Conservation (phyloP, 1,140 invertebrate species). For the Pteromalus puparum region DNA sequence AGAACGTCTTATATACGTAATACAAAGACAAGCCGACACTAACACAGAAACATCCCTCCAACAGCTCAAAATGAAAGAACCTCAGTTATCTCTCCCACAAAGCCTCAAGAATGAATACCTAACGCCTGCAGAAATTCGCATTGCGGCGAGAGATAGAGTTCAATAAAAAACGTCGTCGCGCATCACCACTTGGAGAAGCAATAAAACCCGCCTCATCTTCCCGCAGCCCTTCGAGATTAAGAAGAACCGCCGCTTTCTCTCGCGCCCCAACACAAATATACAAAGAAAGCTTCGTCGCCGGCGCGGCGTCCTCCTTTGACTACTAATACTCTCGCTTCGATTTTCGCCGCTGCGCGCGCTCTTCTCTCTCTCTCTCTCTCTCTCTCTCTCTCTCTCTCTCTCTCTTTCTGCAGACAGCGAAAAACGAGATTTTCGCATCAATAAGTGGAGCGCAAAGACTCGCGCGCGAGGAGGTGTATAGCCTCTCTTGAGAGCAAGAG, state of each 20-base stretch:
- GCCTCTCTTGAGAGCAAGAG: not conserved
- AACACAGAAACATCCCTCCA: no score
- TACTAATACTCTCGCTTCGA: not conserved
- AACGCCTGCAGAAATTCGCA: no score
- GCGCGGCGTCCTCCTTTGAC: not conserved
- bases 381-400: no score
- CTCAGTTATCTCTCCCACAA: no score
- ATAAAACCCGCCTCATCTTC: not conserved
- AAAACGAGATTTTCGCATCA: not conserved
- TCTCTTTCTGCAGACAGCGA: not conserved
- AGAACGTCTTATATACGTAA: no score
- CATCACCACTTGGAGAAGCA: not conserved
- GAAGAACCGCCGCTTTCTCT: not conserved
- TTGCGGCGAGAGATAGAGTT: not conserved
- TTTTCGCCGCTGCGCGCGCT: not conserved
- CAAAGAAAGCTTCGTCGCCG: not conserved
- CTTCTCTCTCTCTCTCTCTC: no score
- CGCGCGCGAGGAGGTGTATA: not conserved
- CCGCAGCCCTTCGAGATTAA: not conserved
- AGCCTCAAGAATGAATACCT: no score
- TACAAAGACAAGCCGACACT: no score
- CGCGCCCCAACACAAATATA: not conserved
- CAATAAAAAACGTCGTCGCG: not conserved
- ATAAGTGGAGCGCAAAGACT: slow-evolving; percentile 9
- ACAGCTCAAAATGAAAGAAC: no score